Base-by-base conservation (phyloP, 2,797 vertebrate species). In the Neomorphus geoffroyi region DNA sequence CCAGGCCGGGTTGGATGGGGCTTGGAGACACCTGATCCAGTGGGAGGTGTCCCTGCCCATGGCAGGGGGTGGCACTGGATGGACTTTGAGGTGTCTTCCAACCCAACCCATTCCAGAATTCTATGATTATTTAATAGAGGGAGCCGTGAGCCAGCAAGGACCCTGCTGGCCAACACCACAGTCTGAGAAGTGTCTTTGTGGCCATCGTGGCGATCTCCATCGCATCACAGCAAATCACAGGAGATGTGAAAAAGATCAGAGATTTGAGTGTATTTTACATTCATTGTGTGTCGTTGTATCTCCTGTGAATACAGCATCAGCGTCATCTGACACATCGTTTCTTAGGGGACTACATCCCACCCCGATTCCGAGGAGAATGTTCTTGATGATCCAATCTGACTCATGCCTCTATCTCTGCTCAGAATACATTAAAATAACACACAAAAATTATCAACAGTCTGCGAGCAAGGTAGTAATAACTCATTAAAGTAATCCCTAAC, bases 401-500 rank as follows among this genome's bases (percentile, higher is more conserved):
- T 93, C 85, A 71, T 80, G 86, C 90, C 86, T 96, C 90, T 96
- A 93, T 95, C 92, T 95, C 93, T 95, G 92, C 65, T 95, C 96
- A 94, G 93, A 96, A 94, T 71, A 94, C 90, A 94, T 96, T 94
- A 95, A 94, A 97, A 93, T 88, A 94, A 94, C 86, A 88, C 78
- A 92, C 96, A 95, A 96, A 96, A 92, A 93, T 93, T 96, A 85
- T 66, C 83, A 94, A 91, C 80, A 94, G 74, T 94, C 90, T 90
- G 86, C 14, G 15, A 91, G 90, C 67, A 91, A 93, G 88, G 88
- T 94, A 96, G 93, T 90, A 96, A 88, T 77, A 96, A 95, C 91
- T 95, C 94, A 95, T 96, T 95, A 96, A 94, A 94, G 90, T 94
- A 28, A 96, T 94, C 95, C 93, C 93, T 94, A 97, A 96, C 93